Evolutionary conservation across 2,113 vertebrate genomes (phyloP).

Genomic region (Toxotes jaculatrix): DNA sequence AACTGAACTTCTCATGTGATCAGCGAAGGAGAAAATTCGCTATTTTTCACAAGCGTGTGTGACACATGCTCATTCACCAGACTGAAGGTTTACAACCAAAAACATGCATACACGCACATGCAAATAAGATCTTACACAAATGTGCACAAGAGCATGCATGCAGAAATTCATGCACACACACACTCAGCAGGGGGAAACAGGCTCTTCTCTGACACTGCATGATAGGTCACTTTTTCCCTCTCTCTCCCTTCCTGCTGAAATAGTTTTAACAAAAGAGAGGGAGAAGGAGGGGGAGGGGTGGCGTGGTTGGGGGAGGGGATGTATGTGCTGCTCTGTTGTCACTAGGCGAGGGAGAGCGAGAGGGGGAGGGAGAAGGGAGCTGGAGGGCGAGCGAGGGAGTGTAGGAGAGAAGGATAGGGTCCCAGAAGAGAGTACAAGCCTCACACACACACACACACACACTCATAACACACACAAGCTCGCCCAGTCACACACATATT

Average conservation of each 20-base stretch:
- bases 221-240: slow-evolving; percentile 81
- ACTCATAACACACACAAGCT: slow-evolving; percentile 8
- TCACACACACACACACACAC: slow-evolving; percentile 28
- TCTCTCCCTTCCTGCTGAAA: slow-evolving; percentile 82
- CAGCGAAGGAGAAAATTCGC: slow-evolving; percentile 74
- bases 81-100: slow-evolving; percentile 12
- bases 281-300: slow-evolving; percentile 62
- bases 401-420: slow-evolving; percentile 70
- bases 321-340: slow-evolving; percentile 78
- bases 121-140: slow-evolving; percentile 29
- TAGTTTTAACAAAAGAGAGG: slow-evolving; percentile 83
- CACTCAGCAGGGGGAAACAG: slow-evolving; percentile 47
- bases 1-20: slow-evolving; percentile 79
- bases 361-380: slow-evolving; percentile 59
- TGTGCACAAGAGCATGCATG: slow-evolving; percentile 14
- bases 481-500: slow-evolving; percentile 22
- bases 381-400: slow-evolving; percentile 64
- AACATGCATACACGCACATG: slow-evolving; percentile 11
- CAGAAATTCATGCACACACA: slow-evolving; percentile 27
- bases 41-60: slow-evolving; percentile 50
- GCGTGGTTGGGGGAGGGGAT: slow-evolving; percentile 66
- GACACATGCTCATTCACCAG: slow-evolving; percentile 31
- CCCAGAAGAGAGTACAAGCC: slow-evolving; percentile 59
- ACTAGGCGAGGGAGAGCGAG: slow-evolving; percentile 62
- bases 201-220: slow-evolving; percentile 74